phyloP scores from a whole-genome alignment of 2,113 vertebrate species.

The Eira barbara region DNA sequence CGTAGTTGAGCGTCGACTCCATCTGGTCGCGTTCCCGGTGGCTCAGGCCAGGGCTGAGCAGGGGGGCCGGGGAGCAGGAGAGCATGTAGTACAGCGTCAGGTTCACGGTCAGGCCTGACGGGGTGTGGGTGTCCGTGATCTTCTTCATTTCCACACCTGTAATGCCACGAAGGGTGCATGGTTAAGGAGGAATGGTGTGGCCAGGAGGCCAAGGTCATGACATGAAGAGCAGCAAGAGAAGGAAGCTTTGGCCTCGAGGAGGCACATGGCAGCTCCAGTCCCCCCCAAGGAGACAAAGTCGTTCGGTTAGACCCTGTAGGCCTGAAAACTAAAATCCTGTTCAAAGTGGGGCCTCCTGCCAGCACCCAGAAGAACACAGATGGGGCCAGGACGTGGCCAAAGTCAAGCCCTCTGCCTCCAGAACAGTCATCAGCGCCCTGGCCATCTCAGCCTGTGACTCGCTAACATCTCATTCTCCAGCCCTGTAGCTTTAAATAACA shows the following conservation, averaged over 20 bases:
- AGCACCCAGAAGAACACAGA: neutral
- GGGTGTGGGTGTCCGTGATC: conserved; percentile 94
- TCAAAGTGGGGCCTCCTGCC: neutral
- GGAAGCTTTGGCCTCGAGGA: neutral
- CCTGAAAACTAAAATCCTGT: neutral
- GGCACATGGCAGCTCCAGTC: neutral
- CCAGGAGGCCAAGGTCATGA: fast-evolving
- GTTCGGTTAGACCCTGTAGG: neutral
- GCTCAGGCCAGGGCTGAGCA: conserved; percentile 85
- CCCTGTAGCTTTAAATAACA: neutral
- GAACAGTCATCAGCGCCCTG: neutral
- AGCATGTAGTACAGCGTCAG: conserved; percentile 95
- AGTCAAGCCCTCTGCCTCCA: neutral
- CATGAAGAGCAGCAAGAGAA: neutral
- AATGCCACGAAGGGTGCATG: neutral
- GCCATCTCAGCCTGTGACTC: neutral
- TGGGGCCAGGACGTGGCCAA: neutral
- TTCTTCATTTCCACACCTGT: conserved; percentile 95
- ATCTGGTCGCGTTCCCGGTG: conserved; percentile 87
- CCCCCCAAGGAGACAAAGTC: neutral
- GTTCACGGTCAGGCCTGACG: conserved; percentile 94
- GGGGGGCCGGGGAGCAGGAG: conserved; percentile 88
- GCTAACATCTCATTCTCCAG: neutral
- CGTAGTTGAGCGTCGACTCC: conserved; percentile 93
- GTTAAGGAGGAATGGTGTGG: neutral